A percentile compares a stretch with the other conserved stretches of the same genome.
These are phyloP conservation scores for Arion vulgaris DNA, from an alignment of 1,140 invertebrate species.

Conservation along the genomic window DNA sequence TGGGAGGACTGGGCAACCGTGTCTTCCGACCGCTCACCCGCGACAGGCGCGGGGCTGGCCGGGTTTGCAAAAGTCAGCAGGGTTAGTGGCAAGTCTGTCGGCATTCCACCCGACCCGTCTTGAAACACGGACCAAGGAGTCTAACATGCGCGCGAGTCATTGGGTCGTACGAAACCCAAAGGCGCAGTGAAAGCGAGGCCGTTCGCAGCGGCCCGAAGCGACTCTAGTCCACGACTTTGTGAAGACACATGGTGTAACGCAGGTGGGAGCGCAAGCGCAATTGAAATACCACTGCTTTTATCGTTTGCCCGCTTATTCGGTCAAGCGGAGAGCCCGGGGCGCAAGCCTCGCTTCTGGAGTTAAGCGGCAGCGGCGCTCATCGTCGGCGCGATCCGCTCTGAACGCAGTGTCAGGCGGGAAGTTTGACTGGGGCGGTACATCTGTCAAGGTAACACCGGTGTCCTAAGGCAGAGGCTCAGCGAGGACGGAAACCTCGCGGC, in stretches of 20 bases:
- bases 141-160: no score
- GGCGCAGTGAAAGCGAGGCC: no score
- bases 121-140: no score
- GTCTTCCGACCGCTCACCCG: no score
- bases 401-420: neutral
- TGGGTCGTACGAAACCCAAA: no score
- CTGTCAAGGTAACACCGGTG: neutral
- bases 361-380: slow-evolving; percentile 5
- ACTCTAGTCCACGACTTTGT: slow-evolving; percentile 5
- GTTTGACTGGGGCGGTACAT: slow-evolving; percentile 29
- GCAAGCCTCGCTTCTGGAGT: neutral
- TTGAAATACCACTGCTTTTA: neutral
- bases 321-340: neutral
- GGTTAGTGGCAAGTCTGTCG: no score
- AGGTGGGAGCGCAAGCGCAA: neutral
- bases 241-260: neutral
- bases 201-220: no score
- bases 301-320: slow-evolving; percentile 7
- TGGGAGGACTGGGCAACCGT: no score
- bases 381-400: neutral
- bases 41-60: no score
- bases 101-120: no score
- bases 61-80: no score
- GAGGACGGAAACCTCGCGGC: slow-evolving; percentile 9
- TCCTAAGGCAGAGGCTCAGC: neutral